Evolutionary conservation across 2,113 vertebrate species (phyloP).

Genomic region (Bos indicus): DNA sequence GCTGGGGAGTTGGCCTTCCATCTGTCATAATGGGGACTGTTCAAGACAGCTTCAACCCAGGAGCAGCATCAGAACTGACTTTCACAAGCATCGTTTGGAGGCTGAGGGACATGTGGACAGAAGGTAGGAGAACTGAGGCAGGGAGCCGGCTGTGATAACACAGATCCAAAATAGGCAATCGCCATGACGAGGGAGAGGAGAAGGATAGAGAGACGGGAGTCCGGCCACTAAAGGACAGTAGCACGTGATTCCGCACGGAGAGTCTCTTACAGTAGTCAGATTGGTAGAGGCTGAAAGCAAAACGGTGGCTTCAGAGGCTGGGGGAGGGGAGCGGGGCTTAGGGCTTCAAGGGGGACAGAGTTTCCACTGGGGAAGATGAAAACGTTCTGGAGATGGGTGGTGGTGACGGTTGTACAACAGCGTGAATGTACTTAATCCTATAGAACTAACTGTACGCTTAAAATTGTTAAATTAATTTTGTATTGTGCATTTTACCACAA

Average conservation of each 20-base stretch:
- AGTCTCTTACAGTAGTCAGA: neutral
- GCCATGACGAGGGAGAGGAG: neutral
- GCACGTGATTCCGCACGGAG: rapidly evolving
- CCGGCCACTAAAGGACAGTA: neutral
- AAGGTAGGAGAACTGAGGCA: neutral
- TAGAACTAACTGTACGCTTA: neutral
- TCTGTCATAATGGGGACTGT: neutral
- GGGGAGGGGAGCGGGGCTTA: neutral
- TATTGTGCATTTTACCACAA: neutral
- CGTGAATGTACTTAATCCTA: neutral
- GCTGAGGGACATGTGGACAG: neutral
- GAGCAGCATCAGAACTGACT: neutral
- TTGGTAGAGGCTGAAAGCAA: neutral
- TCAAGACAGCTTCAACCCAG: neutral
- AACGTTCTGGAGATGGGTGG: neutral
- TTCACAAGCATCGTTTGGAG: neutral
- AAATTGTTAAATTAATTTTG: too few species aligned
- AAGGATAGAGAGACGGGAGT: neutral
- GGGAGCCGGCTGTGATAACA: neutral
- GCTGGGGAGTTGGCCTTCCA: neutral
- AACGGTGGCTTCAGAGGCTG: neutral
- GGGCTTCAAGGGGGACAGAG: neutral
- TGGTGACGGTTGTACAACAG: neutral
- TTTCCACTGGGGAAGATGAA: neutral
- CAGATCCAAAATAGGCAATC: neutral